Base-by-base conservation (phyloP, 2,797 vertebrate species). In the Perdix hodgsoniae region DNA sequence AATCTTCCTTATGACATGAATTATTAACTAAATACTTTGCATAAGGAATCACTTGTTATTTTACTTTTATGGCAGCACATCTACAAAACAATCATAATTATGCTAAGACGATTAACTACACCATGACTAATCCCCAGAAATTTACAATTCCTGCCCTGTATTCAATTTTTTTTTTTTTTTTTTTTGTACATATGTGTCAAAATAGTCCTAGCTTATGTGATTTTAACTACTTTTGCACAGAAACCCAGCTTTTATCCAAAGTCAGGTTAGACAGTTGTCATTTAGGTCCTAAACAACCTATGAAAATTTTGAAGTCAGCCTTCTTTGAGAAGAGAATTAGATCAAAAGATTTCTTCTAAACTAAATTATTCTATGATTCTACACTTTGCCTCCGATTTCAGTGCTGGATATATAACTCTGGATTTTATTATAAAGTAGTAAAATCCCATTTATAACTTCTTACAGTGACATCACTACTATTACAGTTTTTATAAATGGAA, bases 161-260 rank as follows among this genome's bases (percentile, higher is more conserved):
- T 35, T 75, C 52, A 69, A 37, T 59, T 72, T 88, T 2, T 0
- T 14, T 9, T 39, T 8, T 49, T 14, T 27, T 9, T 50, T 5
- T 49, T 24, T 83, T 64, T 71, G 15, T 16, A 27, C 0, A 0
- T 10, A 2, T 27, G 37, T 50, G 6, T 40, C 21, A 65, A 21
- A 39, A 42, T 1, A 27, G 11, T 3, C 2, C 74, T 26, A 10
- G 26, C 76, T 90, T 76, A 54, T 31, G 5, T 31, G 13, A 70
- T 61, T 29, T 59, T 35, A 59, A 0, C 7, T 72, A 49, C 14
- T 79, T 44, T 60, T 67, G 2, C 11, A 5, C 24, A 74, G 64
- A 90, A 84, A 2, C 16, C 1, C 4, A 63, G 16, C 9, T 5
- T 86, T 72, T 75, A 54, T 11, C 22, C 9, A 45, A 33, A 21